These are phyloP conservation scores for Timandra comae DNA, from an alignment of 2,888 invertebrate genomes.

Conservation along the genomic window DNA sequence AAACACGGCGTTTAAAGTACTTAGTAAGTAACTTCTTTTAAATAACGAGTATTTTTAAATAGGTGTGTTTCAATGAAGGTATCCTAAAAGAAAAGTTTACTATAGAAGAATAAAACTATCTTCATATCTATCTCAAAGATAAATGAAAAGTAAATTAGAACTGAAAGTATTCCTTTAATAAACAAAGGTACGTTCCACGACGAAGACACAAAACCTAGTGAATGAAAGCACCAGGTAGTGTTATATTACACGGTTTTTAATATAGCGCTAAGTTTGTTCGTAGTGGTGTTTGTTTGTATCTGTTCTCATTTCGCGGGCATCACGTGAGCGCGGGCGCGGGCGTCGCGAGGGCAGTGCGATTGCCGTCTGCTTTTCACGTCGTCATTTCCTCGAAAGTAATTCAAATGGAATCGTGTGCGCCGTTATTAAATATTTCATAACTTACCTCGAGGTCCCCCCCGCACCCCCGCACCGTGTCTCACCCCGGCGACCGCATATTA, in stretches of 20 bases:
- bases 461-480: conserved; percentile 32
- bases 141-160: no score
- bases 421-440: conserved; percentile 78
- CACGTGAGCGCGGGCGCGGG: conserved; percentile 19
- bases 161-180: no score
- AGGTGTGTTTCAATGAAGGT: no score
- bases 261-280: conserved; percentile 50
- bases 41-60: no score
- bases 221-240: conserved; percentile 6
- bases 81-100: no score
- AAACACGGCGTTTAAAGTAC: no score
- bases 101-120: no score
- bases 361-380: conserved; percentile 58
- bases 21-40: no score
- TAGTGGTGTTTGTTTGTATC: conserved; percentile 44
- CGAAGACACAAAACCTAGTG: not conserved
- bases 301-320: conserved; percentile 37
- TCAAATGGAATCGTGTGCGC: conserved; percentile 77
- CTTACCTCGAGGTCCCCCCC: conserved; percentile 53
- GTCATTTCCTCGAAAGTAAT: conserved; percentile 77
- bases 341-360: conserved; percentile 34
- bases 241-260: conserved; percentile 37
- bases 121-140: no score
- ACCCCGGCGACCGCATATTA: conserved; percentile 73
- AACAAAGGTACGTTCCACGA: no score